Percentiles rank a stretch among this genome's conserved stretches.
Evolutionary conservation across 2,113 vertebrate species (phyloP).

Genomic region (Rutilus rutilus): DNA sequence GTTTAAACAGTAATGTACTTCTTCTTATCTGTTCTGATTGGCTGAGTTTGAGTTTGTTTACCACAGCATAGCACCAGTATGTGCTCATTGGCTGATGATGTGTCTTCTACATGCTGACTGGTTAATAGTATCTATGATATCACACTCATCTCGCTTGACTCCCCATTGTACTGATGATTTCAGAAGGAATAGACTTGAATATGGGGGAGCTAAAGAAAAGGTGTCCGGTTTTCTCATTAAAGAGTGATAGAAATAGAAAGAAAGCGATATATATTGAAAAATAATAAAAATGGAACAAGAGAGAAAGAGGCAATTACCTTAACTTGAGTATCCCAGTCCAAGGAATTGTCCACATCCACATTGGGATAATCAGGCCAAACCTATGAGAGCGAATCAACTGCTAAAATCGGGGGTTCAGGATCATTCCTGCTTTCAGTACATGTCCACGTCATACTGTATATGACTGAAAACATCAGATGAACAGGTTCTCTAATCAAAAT

Average conservation of each 20-base stretch:
- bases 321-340: conserved; percentile 83
- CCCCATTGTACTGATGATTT: conserved; percentile 7
- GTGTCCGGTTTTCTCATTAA: not conserved
- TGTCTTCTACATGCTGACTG: conserved; percentile 42
- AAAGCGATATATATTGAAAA: not conserved
- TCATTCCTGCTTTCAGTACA: not conserved
- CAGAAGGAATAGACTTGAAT: not conserved
- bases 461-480: not conserved
- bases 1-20: not conserved
- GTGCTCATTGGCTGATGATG: conserved; percentile 20
- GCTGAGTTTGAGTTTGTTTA: not conserved
- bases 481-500: not conserved
- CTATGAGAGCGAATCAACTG: conserved; percentile 62
- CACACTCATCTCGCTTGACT: conserved; percentile 33
- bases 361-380: conserved; percentile 89
- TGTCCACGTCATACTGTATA: not conserved
- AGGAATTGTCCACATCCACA: conserved; percentile 72
- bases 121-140: not conserved
- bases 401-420: not conserved
- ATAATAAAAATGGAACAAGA: not conserved
- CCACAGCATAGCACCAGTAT: not conserved
- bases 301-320: conserved; percentile 71
- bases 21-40: not conserved
- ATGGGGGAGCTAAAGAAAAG: not conserved
- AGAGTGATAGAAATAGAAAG: not conserved